Evolutionary conservation across 1,140 invertebrate genomes (phyloP).

Genomic region (Leptinotarsa undecemlineata): DNA sequence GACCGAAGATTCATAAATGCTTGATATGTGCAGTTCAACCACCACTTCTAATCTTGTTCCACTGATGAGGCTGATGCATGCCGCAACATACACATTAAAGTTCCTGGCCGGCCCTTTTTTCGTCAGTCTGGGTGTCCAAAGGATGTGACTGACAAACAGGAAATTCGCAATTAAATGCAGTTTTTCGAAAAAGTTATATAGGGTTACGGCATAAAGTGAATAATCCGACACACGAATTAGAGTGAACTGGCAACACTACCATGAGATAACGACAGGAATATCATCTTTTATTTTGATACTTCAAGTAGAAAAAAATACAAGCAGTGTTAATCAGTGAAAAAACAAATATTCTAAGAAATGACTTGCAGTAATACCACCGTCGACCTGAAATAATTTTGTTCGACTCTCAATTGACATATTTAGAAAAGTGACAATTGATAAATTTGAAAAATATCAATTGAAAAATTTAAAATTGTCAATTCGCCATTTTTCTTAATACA

Average conservation of each 20-base stretch:
- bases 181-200: conserved; percentile 11
- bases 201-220: conserved; percentile 2
- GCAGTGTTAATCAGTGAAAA: too few species aligned
- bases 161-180: conserved; percentile 14
- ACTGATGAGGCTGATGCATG: conserved; percentile 17
- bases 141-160: conserved; percentile 20
- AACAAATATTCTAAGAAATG: too few species aligned
- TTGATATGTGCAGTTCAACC: not conserved
- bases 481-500: too few species aligned
- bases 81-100: conserved; percentile 18
- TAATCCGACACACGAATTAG: not conserved
- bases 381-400: too few species aligned
- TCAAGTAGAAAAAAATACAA: too few species aligned
- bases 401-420: too few species aligned
- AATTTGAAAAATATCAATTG: too few species aligned
- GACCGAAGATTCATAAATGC: not conserved
- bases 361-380: too few species aligned
- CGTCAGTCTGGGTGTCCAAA: conserved; percentile 16
- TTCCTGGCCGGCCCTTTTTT: conserved; percentile 20
- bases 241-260: not conserved
- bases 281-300: too few species aligned
- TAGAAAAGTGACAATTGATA: too few species aligned
- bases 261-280: too few species aligned
- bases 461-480: too few species aligned
- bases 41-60: conserved; percentile 13